Evolutionary conservation across 2,797 vertebrate genomes (phyloP), one percentile per base, ranked within the genome.

Genomic region (Acrocephalus scirpaceus): DNA sequence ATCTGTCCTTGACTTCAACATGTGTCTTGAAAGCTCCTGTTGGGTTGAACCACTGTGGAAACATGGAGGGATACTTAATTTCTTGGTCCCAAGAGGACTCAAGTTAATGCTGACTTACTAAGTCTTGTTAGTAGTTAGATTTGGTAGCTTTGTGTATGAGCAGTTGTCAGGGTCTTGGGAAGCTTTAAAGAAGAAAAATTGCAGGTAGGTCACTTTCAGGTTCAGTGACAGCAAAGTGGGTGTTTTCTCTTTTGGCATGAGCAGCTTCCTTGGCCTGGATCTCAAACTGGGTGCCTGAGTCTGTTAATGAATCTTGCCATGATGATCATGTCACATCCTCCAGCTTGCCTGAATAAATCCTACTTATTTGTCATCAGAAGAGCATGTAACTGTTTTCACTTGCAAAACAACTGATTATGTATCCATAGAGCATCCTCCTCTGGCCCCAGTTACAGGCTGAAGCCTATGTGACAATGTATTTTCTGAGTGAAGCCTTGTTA

Each of bases 401-500:
- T 73, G 58, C 78, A 74, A 73, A 91, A 20, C 57, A 82, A 9
- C 38, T 60, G 50, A 48, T 81, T 60, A 9, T 22, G 16, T 54
- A 64, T 67, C 79, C 42, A 9, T 4, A 51, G 66, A 77, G 30
- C 54, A 47, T 74, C 34, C 20, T 94, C 7, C 56, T 86, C 48
- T 44, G 36, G 32, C 48, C 51, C 20, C 19, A n/a, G 1, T 60
- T 69, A 56, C 58, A 86, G 44, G 50, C 44, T 66, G 62, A 90
- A 90, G 76, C 48, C n/a, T 38, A 1, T 36, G 66, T 84, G 66
- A 48, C 75, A 60, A 21, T 2, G 3, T 50, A 45, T 75, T 90
- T 67, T 76, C 48, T 73, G 51, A 90, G 51, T 8, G 25, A 70
- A 81, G 32, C 44, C 62, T 78, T 60, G 70, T 90, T 96, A 92